Percentiles rank a stretch among this genome's conserved stretches.
These are phyloP conservation scores for Lophochroa leadbeateri DNA, from an alignment of 2,113 vertebrate species.

Conservation along the genomic window DNA sequence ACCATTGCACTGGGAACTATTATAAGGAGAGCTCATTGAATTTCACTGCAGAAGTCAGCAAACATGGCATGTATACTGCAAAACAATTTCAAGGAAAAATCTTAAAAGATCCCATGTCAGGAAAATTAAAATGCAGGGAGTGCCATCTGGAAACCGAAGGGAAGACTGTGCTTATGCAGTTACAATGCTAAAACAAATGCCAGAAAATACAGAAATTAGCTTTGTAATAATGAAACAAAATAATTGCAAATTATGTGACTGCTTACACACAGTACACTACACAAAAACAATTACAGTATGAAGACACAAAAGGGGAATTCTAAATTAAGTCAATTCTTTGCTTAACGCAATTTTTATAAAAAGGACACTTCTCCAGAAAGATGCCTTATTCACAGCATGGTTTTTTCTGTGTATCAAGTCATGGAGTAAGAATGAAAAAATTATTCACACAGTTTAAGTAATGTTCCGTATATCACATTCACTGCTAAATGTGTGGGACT, in stretches of 20 bases:
- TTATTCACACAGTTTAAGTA: not conserved
- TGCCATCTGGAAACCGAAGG: not conserved
- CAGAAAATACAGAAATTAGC: not conserved
- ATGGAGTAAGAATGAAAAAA: not conserved
- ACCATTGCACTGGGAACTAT: not conserved
- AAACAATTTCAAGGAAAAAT: not conserved
- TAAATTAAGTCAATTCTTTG: not conserved
- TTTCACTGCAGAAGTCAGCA: not conserved
- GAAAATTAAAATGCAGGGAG: not conserved
- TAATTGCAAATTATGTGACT: not conserved
- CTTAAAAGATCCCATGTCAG: not conserved
- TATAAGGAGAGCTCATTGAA: not conserved
- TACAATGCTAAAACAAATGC: not conserved
- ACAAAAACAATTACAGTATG: not conserved
- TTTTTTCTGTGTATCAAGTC: not conserved
- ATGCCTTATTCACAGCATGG: not conserved
- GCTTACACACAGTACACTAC: constrained; percentile 3
- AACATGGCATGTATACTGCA: not conserved
- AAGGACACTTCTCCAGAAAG: not conserved
- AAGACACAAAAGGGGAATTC: not conserved
- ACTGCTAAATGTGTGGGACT: not conserved
- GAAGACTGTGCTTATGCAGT: not conserved
- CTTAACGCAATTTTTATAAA: not conserved
- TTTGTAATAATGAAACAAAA: not conserved
- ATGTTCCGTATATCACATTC: not conserved